Evolutionary conservation across 2,888 invertebrate genomes (phyloP).

Genomic region (Tetrapedia diversipes): DNA sequence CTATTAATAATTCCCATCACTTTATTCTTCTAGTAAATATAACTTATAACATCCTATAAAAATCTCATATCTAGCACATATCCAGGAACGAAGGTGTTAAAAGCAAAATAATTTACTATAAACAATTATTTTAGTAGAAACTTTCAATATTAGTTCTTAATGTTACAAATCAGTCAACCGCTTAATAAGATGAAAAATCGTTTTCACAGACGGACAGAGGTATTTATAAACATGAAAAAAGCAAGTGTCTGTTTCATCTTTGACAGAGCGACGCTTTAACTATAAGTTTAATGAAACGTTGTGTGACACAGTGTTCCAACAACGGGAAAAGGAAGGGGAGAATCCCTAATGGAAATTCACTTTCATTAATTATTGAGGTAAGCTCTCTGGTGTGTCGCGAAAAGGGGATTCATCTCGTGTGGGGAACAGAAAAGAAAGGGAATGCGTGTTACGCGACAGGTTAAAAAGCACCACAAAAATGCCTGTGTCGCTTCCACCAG

Average conservation of each 20-base stretch:
- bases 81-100: too few species aligned
- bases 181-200: too few species aligned
- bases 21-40: too few species aligned
- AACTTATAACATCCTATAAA: too few species aligned
- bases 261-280: constrained; percentile 1
- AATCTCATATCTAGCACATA: too few species aligned
- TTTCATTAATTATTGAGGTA: constrained; percentile 25
- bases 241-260: neutral
- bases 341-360: constrained; percentile 14
- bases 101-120: too few species aligned
- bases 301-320: neutral
- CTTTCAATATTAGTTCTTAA: too few species aligned
- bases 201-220: too few species aligned
- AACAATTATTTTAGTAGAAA: too few species aligned
- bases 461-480: neutral
- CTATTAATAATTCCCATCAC: too few species aligned
- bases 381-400: neutral
- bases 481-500: neutral
- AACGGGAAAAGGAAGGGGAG: neutral
- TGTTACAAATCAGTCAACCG: too few species aligned
- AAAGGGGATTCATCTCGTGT: neutral
- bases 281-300: constrained; percentile 9
- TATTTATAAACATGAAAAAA: neutral
- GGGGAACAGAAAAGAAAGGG: neutral
- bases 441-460: neutral